Evolutionary conservation across 2,888 invertebrate species (phyloP), one percentile per base, ranked within the genome.

Genomic region (Microplitis manilae): DNA sequence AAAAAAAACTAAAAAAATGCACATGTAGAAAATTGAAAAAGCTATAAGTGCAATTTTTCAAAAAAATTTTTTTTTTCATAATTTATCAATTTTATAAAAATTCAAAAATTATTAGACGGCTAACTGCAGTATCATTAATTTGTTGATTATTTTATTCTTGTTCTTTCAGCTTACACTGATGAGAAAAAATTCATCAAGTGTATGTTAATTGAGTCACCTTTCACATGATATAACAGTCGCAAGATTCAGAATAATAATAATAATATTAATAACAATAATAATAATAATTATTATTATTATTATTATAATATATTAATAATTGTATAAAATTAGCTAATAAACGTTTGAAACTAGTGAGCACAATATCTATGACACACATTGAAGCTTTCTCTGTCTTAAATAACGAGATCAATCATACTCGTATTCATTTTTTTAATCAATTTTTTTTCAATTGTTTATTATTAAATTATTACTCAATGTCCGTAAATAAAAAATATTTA

Each of bases 191-290:
- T 30, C 30, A 70, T 59, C 38, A 30, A 41, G 68, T 41, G 41
- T 70, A 60, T 70, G 8, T 68, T n/a, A 39, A 68, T 68, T 50
- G 50, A 30, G 61, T 72, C 40, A 72, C 81, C 81, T 83, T 82
- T 83, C 81, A 83, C 84, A 83, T 85, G 83, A 83, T 81, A 80
- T 84, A 81, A 81, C 81, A 80, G 77, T 80, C 82, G 82, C 81
- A 79, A n/a, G 41, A 73, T 50, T 30, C 9, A 61, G 39, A 38
- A 69, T 70, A 64, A 70, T 62, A 17, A 40, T 20, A 20, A 30
- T 30, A 30, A 2, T 67, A 39, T 20, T 50, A 50, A 50, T 13
- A 50, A 9, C 4, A 50, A 50, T 50, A 13, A 50, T 9, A 50
- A 50, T 13, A 50, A 50, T 50, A 50, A 20, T 20, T 1, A 20